A percentile compares a stretch with the other conserved stretches of the same genome.
These are phyloP conservation scores for Galeruca laticollis DNA, from an alignment of 2,888 invertebrate species.

Conservation along the genomic window DNA sequence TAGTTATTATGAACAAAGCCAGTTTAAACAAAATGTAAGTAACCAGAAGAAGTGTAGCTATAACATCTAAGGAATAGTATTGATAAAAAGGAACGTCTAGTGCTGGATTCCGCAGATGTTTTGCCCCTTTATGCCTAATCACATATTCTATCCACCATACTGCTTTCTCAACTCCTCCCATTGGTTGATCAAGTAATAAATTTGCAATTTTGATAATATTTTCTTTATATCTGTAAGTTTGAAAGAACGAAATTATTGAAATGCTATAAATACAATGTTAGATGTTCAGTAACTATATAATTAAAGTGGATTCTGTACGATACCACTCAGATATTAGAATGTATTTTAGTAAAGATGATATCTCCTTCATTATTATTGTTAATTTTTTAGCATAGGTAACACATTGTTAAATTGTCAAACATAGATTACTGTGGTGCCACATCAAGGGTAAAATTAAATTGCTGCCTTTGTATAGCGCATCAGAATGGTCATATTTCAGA, in stretches of 20 bases:
- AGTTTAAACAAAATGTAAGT: conserved; percentile 3
- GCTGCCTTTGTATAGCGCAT: no score
- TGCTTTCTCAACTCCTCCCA: conserved; percentile 55
- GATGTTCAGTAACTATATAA: no score
- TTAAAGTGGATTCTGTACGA: no score
- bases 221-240: conserved; percentile 50
- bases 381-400: no score
- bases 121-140: conserved; percentile 55
- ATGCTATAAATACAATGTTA: no score
- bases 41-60: conserved; percentile 31
- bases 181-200: conserved; percentile 53
- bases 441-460: no score
- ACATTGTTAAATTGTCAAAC: no score
- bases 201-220: conserved; percentile 46
- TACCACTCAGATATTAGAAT: no score
- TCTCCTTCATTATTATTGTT: no score
- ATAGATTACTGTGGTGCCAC: no score
- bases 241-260: not conserved
- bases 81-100: conserved; percentile 52
- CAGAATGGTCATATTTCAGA: no score
- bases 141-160: conserved; percentile 60
- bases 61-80: conserved; percentile 53
- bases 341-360: no score
- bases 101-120: conserved; percentile 49
- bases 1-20: not conserved